Conservation (phyloP, 2,113 vertebrate species). For the pig (Sus scrofa) region T2T-Sscrofa CM000821.6:49978501-49979000, state of each 20-base stretch:
- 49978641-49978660: not conserved
- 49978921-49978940: not conserved
- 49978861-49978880: not conserved
- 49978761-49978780: not conserved
- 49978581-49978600: not conserved
- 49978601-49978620: not conserved
- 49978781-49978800: slow-evolving; percentile 8
- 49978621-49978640: not conserved
- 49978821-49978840: slow-evolving; percentile 4
- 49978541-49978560: not conserved
- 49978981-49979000: not conserved
- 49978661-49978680: not conserved
- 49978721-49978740: no score
- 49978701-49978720: not conserved
- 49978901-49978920: not conserved
- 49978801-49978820: no score
- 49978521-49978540: not conserved
- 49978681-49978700: not conserved
- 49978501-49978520: not conserved
- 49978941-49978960: not conserved
- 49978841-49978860: not conserved
- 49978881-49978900: not conserved
- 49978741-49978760: not conserved
- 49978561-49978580: no score
- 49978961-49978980: not conserved